Percentiles rank a stretch among this genome's conserved stretches.
Conservation (phyloP, 2,797 vertebrate species). For the Falco biarmicus region DNA sequence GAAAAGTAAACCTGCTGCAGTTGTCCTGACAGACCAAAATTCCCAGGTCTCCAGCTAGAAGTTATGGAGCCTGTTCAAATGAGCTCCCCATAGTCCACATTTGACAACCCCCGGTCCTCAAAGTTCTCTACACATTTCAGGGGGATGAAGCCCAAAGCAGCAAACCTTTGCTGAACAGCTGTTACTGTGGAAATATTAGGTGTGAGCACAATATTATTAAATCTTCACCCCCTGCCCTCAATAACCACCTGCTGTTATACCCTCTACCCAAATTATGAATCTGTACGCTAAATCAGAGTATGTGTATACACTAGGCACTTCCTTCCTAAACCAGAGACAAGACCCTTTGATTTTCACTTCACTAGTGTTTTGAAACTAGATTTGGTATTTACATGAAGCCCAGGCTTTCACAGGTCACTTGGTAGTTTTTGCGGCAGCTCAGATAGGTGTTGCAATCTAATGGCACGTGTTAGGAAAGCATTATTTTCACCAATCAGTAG, state of each 20-base stretch:
- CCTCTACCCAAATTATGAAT: not conserved
- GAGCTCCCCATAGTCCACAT: not conserved
- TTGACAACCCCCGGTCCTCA: not conserved
- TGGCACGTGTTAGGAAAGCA: not conserved
- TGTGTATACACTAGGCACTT: not conserved
- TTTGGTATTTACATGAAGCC: not conserved
- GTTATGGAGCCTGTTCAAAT: not conserved
- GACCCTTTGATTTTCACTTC: not conserved
- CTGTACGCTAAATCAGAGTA: not conserved
- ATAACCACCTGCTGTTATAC: not conserved
- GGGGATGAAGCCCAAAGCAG: not conserved
- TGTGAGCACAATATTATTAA: not conserved
- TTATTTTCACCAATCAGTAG: not conserved
- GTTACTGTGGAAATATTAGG: slow-evolving; percentile 8
- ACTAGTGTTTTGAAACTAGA: not conserved
- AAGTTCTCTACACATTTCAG: not conserved
- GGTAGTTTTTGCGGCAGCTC: not conserved
- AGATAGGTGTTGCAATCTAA: not conserved
- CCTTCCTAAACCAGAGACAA: not conserved
- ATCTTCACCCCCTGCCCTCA: not conserved
- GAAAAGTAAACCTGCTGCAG: slow-evolving; percentile 3
- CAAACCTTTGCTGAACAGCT: not conserved
- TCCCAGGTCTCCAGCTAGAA: not conserved
- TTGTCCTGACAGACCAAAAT: not conserved
- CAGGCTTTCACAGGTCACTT: not conserved